These are phyloP conservation scores for Epinephelus coioides DNA, from an alignment of 2,797 vertebrate species.

Conservation along the genomic window DNA sequence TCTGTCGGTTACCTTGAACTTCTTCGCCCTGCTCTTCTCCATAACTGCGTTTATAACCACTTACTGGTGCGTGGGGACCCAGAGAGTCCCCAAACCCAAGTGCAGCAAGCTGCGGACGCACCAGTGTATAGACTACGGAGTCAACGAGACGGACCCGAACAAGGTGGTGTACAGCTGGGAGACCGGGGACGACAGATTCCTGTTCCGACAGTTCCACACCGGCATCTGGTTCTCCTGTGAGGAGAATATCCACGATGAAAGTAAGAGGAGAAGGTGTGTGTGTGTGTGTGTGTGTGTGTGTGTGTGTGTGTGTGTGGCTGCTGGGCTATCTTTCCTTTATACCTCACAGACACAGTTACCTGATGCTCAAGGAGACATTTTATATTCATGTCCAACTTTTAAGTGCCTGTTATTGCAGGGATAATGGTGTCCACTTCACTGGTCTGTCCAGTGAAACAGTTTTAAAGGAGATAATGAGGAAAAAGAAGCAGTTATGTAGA, in stretches of 20 bases:
- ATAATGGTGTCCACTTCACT: background rate
- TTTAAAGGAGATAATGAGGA: background rate
- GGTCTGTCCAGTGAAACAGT: too few relatives aligned
- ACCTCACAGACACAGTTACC: background rate
- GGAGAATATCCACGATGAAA: constrained; percentile 92
- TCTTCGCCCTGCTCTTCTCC: constrained; percentile 93
- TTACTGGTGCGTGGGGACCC: constrained; percentile 96
- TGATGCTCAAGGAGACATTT: background rate
- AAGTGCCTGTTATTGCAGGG: too few relatives aligned
- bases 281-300: constrained; percentile 41
- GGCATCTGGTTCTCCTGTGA: constrained; percentile 97
- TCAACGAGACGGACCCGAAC: constrained; percentile 91
- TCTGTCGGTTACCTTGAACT: constrained; percentile 92
- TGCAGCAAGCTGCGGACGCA: constrained; percentile 91
- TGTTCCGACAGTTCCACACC: constrained; percentile 94
- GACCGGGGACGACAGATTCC: constrained; percentile 95
- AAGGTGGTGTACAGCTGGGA: constrained; percentile 97
- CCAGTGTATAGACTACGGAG: constrained; percentile 92
- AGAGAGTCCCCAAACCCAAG: constrained; percentile 94
- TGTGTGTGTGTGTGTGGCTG: constrained; percentile 3
- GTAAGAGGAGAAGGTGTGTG: constrained; percentile 82
- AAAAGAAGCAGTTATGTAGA: background rate
- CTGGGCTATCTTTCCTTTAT: background rate
- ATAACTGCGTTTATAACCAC: constrained; percentile 95
- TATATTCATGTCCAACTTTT: too few relatives aligned